Conservation (phyloP, 2,113 vertebrate species). For the Tautogolabrus adspersus region DNA sequence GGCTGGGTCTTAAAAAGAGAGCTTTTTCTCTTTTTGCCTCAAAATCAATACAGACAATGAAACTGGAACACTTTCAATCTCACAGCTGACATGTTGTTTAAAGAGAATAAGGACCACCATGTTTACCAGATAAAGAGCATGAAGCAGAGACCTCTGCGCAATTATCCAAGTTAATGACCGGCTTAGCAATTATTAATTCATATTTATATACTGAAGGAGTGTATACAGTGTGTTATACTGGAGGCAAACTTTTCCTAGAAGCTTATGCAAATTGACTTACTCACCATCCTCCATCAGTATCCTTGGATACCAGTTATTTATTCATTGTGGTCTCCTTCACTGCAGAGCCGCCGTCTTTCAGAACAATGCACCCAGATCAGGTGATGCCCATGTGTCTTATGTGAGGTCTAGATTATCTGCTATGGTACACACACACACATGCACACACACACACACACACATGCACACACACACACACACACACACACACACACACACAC, state of each 20-base stretch:
- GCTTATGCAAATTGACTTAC: conserved; percentile 66
- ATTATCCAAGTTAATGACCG: conserved; percentile 25
- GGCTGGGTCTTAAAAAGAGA: background rate
- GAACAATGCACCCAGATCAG: conserved; percentile 41
- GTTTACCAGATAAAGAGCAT: conserved; percentile 1
- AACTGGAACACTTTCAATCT: conserved; percentile 3
- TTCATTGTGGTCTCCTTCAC: conserved; percentile 46
- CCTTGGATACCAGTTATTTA: conserved; percentile 64
- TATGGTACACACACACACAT: background rate
- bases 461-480: background rate
- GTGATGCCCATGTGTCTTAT: conserved; percentile 49
- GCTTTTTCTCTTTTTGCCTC: background rate
- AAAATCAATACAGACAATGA: background rate
- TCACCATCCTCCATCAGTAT: conserved; percentile 63
- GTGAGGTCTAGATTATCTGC: conserved; percentile 29
- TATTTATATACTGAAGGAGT: conserved; percentile 4
- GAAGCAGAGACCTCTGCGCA: conserved; percentile 12
- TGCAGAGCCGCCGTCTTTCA: conserved; percentile 37
- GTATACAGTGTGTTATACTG: conserved; percentile 36
- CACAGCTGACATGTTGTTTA: background rate
- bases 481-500: conserved; percentile 20
- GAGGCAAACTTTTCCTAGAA: conserved; percentile 57
- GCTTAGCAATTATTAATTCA: conserved; percentile 23
- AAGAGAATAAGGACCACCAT: background rate
- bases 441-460: conserved; percentile 23